phyloP scores from a whole-genome alignment of 2,888 invertebrate genomes.

The Craniophora ligustri region DNA sequence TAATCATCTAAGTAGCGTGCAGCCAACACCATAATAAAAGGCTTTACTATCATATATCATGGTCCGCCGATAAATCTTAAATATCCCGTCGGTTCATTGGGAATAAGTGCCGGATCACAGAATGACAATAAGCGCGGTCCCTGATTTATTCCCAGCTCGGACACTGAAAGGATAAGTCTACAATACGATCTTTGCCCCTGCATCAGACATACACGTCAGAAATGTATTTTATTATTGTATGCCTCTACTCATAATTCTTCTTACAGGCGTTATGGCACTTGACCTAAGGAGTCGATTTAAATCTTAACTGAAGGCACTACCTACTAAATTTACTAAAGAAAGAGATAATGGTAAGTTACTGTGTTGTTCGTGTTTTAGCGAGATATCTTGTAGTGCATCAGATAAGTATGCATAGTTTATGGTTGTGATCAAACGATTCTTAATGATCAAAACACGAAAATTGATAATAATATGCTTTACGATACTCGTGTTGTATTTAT shows the following conservation, averaged over 20 bases:
- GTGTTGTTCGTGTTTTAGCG: slow-evolving; percentile 17
- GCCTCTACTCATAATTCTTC: slow-evolving; percentile 62
- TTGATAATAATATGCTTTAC: too few relatives aligned
- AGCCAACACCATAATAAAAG: slow-evolving; percentile 47
- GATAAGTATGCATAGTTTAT: slow-evolving; percentile 36
- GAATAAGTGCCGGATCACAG: slow-evolving; percentile 44
- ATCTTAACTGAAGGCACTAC: slow-evolving; percentile 30
- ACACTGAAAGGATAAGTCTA: slow-evolving; percentile 55
- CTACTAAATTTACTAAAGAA: slow-evolving; percentile 34
- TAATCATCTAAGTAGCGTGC: slow-evolving; percentile 49
- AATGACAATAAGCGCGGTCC: slow-evolving; percentile 50
- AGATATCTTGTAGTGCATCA: slow-evolving; percentile 27
- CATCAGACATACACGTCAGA: slow-evolving; percentile 50
- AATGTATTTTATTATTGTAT: slow-evolving; percentile 53
- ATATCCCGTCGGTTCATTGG: slow-evolving; percentile 48
- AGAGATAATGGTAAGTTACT: slow-evolving; percentile 2
- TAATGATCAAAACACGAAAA: slow-evolving; percentile 29
- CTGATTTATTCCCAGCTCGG: slow-evolving; percentile 45
- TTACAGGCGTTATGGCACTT: slow-evolving; percentile 55
- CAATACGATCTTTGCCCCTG: slow-evolving; percentile 37
- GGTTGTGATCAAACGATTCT: slow-evolving; percentile 22
- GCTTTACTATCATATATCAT: slow-evolving; percentile 41
- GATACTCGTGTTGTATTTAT: too few relatives aligned
- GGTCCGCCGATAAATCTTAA: slow-evolving; percentile 48
- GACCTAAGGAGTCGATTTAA: slow-evolving; percentile 58